Conservation (phyloP, 2,113 vertebrate species). For the Galemys pyrenaicus region DNA sequence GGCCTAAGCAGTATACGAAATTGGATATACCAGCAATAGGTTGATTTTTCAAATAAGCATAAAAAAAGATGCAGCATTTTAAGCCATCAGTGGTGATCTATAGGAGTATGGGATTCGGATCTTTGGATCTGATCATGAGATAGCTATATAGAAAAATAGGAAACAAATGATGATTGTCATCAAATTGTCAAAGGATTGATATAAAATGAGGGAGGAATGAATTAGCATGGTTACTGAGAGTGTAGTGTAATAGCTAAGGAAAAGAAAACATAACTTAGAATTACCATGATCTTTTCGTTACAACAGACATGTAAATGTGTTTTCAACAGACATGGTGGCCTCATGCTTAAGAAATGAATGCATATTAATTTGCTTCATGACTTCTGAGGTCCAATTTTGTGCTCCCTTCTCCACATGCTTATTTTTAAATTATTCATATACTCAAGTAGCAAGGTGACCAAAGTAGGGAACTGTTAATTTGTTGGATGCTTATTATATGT, state of each 20-base stretch:
- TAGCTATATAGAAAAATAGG: background rate
- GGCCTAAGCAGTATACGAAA: background rate
- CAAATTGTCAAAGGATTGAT: background rate
- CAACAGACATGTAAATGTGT: constrained; percentile 19
- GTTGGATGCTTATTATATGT: too few relatives aligned
- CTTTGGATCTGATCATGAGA: constrained; percentile 2
- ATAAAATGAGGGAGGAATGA: background rate
- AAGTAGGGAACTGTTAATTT: background rate
- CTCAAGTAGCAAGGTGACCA: background rate
- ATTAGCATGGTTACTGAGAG: background rate
- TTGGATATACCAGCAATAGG: background rate
- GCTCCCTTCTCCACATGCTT: background rate
- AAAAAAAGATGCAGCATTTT: background rate
- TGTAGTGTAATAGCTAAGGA: background rate
- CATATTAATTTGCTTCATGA: background rate
- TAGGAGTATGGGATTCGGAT: background rate
- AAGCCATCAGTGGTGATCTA: background rate
- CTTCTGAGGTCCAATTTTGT: background rate
- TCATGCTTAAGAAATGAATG: background rate
- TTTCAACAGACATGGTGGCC: constrained; percentile 2
- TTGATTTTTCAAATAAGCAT: background rate
- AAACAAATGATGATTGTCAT: background rate
- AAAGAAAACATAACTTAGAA: constrained; percentile 24
- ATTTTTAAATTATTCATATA: background rate
- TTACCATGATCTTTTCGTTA: background rate